Base-by-base conservation (phyloP, 2,888 invertebrate genomes). In the Synergus umbraculus region DNA sequence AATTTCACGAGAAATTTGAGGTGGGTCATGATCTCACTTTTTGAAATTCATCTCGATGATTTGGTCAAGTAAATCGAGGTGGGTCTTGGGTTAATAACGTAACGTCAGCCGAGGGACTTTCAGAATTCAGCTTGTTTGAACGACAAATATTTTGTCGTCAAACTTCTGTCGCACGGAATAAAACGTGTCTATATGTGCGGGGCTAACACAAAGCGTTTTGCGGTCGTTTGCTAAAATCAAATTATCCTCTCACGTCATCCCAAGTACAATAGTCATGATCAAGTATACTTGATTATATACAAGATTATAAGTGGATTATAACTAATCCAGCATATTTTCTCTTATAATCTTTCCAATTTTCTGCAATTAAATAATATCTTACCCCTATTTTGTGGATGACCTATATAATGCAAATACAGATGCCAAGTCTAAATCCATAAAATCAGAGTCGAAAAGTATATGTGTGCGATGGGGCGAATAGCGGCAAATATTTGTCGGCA, bases 131-230 rank as follows among this genome's bases (percentile, higher is more conserved):
- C 87, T 86, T 92, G 91, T 92, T 92, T 92, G 92, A 92, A 90
- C 91, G 91, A 92, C 92, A 92, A 92, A 92, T 92, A 92, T 92
- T 92, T 92, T 92, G 91, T 92, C 91, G 89, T 91, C 91, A 92
- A 92, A 92, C 91, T 92, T 92, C 90, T 91, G 90, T 89, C 88
- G 88, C 87, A 86, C 85, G 87, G 87, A 90, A 90, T 88, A 29
- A 29, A 91, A 88, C 91, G 89, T 91, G 91, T 91, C 91, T 91
- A 91, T 91, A 91, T 91, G 90, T 89, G 91, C 89, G 89, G 89
- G 90, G 88, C 91, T 91, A 91, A 91, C 90, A 91, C 90, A 89
- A 90, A 91, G 90, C 89, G 88, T 90, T 90, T 89, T 89, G 90
- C 89, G 89, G 89, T 86, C 89, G 88, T 90, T 90, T 91, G 89